Percentiles rank a stretch among this genome's conserved stretches.
phyloP scores from a whole-genome alignment of 2,888 invertebrate genomes.

The Sepiola atlantica region DNA sequence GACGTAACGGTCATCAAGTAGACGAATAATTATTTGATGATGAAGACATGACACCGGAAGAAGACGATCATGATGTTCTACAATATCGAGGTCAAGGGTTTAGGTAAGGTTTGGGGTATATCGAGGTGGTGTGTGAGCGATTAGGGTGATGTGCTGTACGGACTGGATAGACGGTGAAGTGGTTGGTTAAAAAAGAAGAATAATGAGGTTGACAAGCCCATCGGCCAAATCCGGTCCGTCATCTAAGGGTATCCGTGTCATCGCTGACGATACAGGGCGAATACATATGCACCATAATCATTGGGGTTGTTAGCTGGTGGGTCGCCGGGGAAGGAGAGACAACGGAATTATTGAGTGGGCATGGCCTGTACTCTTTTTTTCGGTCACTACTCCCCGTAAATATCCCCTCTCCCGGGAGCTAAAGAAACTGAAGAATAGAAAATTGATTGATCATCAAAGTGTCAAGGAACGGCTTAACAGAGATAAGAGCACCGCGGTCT shows the following conservation, averaged over 20 bases:
- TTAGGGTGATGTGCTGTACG: not conserved
- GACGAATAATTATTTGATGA: not conserved
- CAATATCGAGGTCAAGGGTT: not conserved
- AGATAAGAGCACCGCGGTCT: not conserved
- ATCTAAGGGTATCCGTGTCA: not conserved
- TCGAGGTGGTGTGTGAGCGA: no score
- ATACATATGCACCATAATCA: not conserved
- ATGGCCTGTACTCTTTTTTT: no score
- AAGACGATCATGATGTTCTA: not conserved
- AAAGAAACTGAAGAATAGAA: not conserved
- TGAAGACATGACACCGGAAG: not conserved
- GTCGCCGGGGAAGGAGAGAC: not conserved
- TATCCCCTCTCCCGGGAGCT: not conserved
- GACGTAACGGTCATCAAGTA: not conserved
- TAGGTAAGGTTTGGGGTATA: no score
- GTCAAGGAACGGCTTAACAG: not conserved
- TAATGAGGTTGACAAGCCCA: not conserved
- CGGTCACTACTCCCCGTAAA: no score
- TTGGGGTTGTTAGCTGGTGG: not conserved
- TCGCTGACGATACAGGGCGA: not conserved
- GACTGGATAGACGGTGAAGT: not conserved
- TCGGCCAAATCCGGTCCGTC: not conserved
- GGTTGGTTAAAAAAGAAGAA: not conserved
- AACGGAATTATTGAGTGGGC: no score
- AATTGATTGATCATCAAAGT: slow-evolving; percentile 22